A percentile compares a stretch with the other conserved stretches of the same genome.
Evolutionary conservation across 2,888 invertebrate species (phyloP).

Genomic region (Leucophenga maculata): DNA sequence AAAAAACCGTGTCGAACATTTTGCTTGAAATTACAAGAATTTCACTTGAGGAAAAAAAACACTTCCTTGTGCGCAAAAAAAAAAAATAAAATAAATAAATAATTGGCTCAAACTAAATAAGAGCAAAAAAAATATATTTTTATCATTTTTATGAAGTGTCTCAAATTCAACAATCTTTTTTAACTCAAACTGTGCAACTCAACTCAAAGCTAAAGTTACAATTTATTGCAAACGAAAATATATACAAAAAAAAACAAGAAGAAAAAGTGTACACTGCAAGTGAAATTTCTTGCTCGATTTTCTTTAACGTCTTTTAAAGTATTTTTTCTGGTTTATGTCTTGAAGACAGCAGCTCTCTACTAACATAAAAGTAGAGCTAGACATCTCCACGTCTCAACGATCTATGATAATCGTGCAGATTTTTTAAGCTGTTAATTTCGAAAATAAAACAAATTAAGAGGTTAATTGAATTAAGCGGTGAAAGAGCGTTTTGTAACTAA

Average conservation of each 20-base stretch:
- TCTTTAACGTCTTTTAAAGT: constrained; percentile 10
- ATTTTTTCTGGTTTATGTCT: constrained; percentile 35
- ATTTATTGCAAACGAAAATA: constrained; percentile 2
- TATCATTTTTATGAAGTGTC: background rate
- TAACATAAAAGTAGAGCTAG: too few species aligned
- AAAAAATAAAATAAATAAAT: background rate
- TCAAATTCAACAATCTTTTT: background rate
- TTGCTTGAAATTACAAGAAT: too few species aligned
- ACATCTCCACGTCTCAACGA: background rate
- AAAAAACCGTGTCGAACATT: background rate
- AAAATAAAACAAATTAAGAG: constrained; percentile 48
- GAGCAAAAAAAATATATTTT: constrained; percentile 10
- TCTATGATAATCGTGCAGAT: constrained; percentile 24
- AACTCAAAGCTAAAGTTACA: background rate
- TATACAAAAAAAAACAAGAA: constrained; percentile 22
- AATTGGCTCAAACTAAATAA: background rate
- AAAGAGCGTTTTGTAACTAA: constrained; percentile 21
- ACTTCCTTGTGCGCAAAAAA: constrained; percentile 3
- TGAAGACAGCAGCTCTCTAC: background rate
- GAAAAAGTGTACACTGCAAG: constrained; percentile 39
- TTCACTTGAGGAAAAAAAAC: too few species aligned
- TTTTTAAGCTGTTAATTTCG: constrained; percentile 42
- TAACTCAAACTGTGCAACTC: constrained; percentile 9
- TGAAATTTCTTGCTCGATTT: constrained; percentile 44
- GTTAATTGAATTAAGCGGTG: constrained; percentile 44